These are phyloP conservation scores for Allobates femoralis DNA, from an alignment of 2,797 vertebrate genomes.

Conservation along the genomic window DNA sequence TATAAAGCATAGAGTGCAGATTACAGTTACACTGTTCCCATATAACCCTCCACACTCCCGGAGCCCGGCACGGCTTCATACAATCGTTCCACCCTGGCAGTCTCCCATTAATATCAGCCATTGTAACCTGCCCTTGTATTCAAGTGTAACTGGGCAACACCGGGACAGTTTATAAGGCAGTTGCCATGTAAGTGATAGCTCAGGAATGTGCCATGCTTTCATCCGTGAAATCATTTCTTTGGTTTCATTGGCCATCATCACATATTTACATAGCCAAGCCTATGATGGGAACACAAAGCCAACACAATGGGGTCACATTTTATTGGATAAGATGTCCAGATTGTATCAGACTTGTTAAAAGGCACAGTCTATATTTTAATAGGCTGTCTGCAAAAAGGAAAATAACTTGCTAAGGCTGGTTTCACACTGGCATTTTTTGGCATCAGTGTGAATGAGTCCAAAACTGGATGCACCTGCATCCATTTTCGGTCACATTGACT, in stretches of 20 bases:
- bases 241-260: background rate
- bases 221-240: background rate
- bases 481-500: no score
- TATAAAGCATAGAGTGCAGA: background rate
- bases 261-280: background rate
- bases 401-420: no score
- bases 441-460: no score
- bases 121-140: conserved; percentile 4
- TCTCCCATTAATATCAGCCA: conserved; percentile 13
- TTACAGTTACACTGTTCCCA: background rate
- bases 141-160: conserved; percentile 37
- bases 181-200: conserved; percentile 42
- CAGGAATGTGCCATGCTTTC: conserved; percentile 20
- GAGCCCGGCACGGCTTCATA: background rate
- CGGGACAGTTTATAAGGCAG: conserved; percentile 2
- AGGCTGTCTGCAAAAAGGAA: background rate
- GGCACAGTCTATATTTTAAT: background rate
- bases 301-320: background rate
- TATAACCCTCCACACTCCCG: background rate
- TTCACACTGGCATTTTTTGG: no score
- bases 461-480: no score
- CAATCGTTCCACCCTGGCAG: background rate
- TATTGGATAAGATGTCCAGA: background rate
- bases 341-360: background rate
- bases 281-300: background rate